phyloP scores from a whole-genome alignment of 1,140 invertebrate species.

The Triops longicaudatus region DNA sequence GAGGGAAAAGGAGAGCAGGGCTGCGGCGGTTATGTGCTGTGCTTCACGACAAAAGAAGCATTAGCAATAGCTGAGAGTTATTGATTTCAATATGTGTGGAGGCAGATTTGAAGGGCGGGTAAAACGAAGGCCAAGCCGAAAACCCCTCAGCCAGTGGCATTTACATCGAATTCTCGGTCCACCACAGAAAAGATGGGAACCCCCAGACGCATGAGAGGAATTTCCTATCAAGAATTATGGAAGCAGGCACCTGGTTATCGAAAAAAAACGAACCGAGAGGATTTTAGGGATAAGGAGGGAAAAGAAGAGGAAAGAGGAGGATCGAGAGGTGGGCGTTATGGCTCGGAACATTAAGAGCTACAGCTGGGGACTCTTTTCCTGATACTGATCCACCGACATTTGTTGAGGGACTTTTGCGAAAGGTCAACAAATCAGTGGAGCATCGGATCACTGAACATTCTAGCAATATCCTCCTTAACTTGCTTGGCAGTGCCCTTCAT shows the following conservation, averaged over 20 bases:
- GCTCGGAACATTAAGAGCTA: slow-evolving; percentile 12
- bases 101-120: background rate
- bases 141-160: background rate
- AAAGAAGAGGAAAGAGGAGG: background rate
- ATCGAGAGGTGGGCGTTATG: slow-evolving; percentile 6
- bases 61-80: background rate
- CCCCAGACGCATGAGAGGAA: background rate
- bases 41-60: slow-evolving; percentile 8
- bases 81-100: slow-evolving; percentile 12
- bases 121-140: background rate
- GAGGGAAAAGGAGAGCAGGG: background rate
- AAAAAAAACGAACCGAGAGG: background rate
- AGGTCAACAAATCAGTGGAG: slow-evolving; percentile 7
- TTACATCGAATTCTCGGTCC: background rate
- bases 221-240: background rate
- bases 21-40: background rate
- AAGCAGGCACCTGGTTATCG: background rate
- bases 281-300: background rate
- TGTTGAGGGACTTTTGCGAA: background rate
- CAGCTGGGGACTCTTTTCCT: slow-evolving; percentile 1
- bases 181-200: background rate
- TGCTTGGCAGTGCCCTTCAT: background rate
- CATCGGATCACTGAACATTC: slow-evolving; percentile 11
- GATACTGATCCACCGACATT: background rate
- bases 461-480: slow-evolving; percentile 4